These are phyloP conservation scores for Tribolium freemani DNA, from an alignment of 2,888 invertebrate species.

Conservation along the genomic window DNA sequence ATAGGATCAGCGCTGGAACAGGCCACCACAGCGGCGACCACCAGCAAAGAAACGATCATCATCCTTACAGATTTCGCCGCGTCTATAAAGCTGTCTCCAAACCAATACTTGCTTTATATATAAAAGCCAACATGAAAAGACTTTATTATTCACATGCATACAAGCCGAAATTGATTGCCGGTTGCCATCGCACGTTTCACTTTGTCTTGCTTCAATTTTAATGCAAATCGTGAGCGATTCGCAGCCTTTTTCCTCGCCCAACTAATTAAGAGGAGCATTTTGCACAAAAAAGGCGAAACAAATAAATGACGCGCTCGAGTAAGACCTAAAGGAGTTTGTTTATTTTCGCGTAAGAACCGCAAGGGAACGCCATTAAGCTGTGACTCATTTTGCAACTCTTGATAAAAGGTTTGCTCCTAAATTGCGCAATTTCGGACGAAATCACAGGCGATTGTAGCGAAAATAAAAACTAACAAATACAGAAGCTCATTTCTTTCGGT, in stretches of 20 bases:
- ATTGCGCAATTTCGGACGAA: too few relatives aligned
- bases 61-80: conserved; percentile 41
- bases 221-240: not conserved
- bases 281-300: too few relatives aligned
- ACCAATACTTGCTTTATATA: conserved; percentile 4
- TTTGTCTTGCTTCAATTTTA: conserved; percentile 2
- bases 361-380: too few relatives aligned
- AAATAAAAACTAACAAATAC: too few relatives aligned
- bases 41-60: conserved; percentile 54
- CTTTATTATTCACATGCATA: conserved; percentile 4
- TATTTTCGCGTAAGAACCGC: too few relatives aligned
- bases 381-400: too few relatives aligned
- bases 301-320: too few relatives aligned
- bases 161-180: not conserved
- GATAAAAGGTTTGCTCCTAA: too few relatives aligned
- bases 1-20: not conserved
- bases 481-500: too few relatives aligned
- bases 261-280: too few relatives aligned
- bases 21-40: conserved; percentile 51
- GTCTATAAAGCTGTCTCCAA: conserved; percentile 56
- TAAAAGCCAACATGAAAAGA: not conserved
- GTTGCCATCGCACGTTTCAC: not conserved
- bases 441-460: too few relatives aligned
- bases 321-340: too few relatives aligned
- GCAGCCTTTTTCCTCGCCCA: not conserved